phyloP scores from a whole-genome alignment of 2,888 invertebrate genomes.

The Dendrolimus pini region DNA sequence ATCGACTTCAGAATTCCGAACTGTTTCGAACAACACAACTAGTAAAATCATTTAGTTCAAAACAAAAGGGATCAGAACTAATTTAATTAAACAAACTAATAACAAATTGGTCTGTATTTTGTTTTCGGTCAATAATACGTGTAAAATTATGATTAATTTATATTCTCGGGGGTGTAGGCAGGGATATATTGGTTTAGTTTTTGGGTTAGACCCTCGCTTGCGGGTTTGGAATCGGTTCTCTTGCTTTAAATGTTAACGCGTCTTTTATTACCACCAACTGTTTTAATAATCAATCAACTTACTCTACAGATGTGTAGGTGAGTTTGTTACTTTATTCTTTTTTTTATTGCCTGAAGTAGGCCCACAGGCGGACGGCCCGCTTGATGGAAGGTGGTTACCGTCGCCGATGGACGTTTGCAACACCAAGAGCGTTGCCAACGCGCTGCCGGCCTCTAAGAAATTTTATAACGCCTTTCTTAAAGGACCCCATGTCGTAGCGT shows the following conservation, averaged over 20 bases:
- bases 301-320: too few species aligned
- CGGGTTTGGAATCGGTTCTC: not conserved
- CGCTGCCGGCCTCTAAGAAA: too few species aligned
- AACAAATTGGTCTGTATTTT: slow-evolving; percentile 4
- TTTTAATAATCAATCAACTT: too few species aligned
- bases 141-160: not conserved
- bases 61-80: slow-evolving; percentile 3
- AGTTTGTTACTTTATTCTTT: too few species aligned
- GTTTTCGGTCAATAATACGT: slow-evolving; percentile 1
- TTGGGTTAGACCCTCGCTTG: not conserved
- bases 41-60: slow-evolving; percentile 1
- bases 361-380: too few species aligned
- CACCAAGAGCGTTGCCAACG: too few species aligned
- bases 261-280: not conserved
- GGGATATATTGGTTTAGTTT: not conserved
- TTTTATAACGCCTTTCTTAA: too few species aligned
- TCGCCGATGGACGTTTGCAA: too few species aligned
- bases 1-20: too few species aligned
- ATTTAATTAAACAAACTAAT: slow-evolving; percentile 1
- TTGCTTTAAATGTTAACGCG: not conserved
- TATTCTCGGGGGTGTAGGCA: not conserved
- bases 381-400: too few species aligned
- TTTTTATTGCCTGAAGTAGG: too few species aligned
- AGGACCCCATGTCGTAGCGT: too few species aligned
- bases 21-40: not conserved